phyloP scores from a whole-genome alignment of 2,888 invertebrate species.

The Hartigia nigra region DNA sequence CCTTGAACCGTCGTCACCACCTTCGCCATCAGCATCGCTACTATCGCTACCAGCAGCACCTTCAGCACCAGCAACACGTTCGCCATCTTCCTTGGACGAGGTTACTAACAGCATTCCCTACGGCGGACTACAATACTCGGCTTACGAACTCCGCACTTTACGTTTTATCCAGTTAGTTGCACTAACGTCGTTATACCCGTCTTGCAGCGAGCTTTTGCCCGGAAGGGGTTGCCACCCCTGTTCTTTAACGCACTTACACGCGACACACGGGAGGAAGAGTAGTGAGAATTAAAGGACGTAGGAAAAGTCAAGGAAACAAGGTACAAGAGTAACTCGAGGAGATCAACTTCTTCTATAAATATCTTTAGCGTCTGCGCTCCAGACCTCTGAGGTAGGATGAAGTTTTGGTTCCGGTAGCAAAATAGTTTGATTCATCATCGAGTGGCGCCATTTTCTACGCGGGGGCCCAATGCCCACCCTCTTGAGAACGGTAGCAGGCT shows the following conservation, averaged over 20 bases:
- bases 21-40: conserved; percentile 17
- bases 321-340: background rate
- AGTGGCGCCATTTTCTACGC: conserved; percentile 4
- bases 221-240: conserved; percentile 13
- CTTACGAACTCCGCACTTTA: conserved; percentile 42
- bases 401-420: background rate
- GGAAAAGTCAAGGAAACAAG: background rate
- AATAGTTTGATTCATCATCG: background rate
- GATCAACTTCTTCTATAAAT: background rate
- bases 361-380: background rate
- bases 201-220: conserved; percentile 29
- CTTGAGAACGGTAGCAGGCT: background rate
- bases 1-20: conserved; percentile 18
- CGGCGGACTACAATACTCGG: conserved; percentile 33
- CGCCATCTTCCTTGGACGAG: conserved; percentile 11
- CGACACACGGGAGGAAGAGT: background rate
- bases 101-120: conserved; percentile 48
- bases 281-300: background rate
- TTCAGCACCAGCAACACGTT: background rate
- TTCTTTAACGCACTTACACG: background rate
- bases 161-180: conserved; percentile 56
- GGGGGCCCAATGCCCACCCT: background rate
- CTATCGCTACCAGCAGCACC: background rate
- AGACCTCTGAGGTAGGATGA: background rate
- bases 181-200: conserved; percentile 43